These are phyloP conservation scores for Mandrillus leucophaeus DNA, from an alignment of 2,113 vertebrate species.

Conservation along the genomic window DNA sequence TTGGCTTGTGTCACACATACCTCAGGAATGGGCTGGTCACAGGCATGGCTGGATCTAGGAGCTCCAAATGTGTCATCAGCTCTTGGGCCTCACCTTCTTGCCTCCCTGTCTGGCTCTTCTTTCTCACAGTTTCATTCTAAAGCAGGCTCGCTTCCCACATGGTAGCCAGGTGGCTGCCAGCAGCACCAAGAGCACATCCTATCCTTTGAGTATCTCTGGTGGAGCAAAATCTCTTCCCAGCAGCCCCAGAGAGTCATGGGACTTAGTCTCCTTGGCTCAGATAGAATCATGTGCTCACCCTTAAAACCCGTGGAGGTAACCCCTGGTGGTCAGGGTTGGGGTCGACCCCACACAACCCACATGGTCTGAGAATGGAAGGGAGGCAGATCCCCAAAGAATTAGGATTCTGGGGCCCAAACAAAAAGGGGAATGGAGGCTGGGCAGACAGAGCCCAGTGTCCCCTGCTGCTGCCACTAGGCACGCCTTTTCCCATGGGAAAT, in stretches of 20 bases:
- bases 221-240: neutral
- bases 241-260: neutral
- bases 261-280: neutral
- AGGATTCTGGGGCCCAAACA: neutral
- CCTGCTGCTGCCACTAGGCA: neutral
- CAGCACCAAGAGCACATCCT: neutral
- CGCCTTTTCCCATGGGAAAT: neutral
- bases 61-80: neutral
- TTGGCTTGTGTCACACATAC: neutral
- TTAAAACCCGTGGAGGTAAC: neutral
- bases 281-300: neutral
- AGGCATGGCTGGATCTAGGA: neutral
- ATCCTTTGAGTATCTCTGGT: neutral
- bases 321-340: neutral
- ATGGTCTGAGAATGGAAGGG: neutral
- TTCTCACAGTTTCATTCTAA: neutral
- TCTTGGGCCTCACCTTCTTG: neutral
- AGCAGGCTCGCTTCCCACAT: neutral
- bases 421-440: rapidly evolving
- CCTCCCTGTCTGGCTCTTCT: neutral
- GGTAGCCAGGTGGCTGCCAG: neutral
- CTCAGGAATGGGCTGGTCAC: neutral
- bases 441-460: neutral
- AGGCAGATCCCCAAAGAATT: neutral
- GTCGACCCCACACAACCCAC: neutral